Conservation (phyloP, 2,113 vertebrate genomes). For the Leucopsar rothschildi region DNA sequence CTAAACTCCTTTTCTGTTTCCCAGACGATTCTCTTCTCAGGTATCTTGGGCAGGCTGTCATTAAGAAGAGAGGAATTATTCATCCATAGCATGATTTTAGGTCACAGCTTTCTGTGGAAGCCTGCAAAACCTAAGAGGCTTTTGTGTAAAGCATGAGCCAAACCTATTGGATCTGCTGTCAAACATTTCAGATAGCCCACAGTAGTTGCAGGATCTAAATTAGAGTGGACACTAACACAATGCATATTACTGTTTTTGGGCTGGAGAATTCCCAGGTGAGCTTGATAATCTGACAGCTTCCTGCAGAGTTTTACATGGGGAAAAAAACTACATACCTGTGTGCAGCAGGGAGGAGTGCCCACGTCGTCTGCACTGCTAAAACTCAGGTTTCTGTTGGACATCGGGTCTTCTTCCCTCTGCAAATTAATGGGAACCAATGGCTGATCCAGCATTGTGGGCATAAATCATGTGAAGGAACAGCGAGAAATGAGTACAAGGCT, state of each 20-base stretch:
- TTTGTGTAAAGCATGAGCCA: background rate
- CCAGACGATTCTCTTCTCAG: background rate
- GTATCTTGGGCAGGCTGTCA: background rate
- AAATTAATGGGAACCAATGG: slow-evolving; percentile 64
- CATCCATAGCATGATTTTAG: background rate
- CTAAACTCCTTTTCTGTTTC: background rate
- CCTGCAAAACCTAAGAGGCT: background rate
- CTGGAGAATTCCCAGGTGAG: slow-evolving; percentile 42
- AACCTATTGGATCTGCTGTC: background rate
- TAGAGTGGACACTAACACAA: slow-evolving; percentile 66
- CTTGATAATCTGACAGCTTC: slow-evolving; percentile 53
- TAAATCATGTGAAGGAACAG: slow-evolving; percentile 81
- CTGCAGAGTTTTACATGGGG: background rate
- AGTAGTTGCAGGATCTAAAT: slow-evolving; percentile 69
- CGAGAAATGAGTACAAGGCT: slow-evolving; percentile 82
- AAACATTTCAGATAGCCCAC: background rate
- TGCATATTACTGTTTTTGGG: slow-evolving; percentile 21
- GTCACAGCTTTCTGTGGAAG: background rate
- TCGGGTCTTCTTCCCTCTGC: slow-evolving; percentile 42
- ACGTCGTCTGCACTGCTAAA: background rate
- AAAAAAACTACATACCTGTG: background rate
- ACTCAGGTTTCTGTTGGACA: background rate
- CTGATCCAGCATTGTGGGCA: slow-evolving; percentile 48
- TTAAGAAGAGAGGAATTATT: background rate
- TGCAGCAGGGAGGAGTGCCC: background rate